Percentiles rank a stretch among this genome's conserved stretches.
Conservation (phyloP, 23 tunicate genomes). For the Clavelina lepadiformis region DNA sequence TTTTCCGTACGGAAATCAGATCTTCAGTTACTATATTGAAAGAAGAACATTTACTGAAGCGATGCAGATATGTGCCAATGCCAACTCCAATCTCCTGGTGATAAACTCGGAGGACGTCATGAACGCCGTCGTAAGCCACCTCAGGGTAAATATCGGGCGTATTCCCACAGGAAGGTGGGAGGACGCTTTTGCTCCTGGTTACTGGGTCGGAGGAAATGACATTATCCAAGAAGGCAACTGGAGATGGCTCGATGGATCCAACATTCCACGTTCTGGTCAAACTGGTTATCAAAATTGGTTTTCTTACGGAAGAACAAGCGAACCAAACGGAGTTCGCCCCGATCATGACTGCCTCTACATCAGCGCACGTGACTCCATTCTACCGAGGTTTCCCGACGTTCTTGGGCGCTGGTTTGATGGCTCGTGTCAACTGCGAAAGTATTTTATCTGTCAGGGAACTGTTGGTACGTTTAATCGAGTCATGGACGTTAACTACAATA, state of each 20-base stretch:
- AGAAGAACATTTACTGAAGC: slow-evolving; percentile 16
- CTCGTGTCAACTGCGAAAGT: slow-evolving; percentile 16
- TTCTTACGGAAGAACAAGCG: not conserved
- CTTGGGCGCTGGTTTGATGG: slow-evolving; percentile 40
- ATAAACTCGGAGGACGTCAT: slow-evolving; percentile 21
- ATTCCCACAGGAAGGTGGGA: slow-evolving; percentile 16
- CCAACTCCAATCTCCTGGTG: slow-evolving; percentile 5
- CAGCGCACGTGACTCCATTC: slow-evolving; percentile 37
- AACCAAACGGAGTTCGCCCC: slow-evolving; percentile 15
- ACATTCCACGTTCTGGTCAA: slow-evolving; percentile 1
- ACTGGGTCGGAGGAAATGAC: slow-evolving; percentile 52
- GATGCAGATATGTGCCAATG: not conserved
- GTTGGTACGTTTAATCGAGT: too few relatives aligned
- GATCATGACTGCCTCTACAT: slow-evolving; percentile 33
- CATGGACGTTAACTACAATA: too few relatives aligned
- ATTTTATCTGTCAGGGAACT: slow-evolving; percentile 24
- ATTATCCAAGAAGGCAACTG: slow-evolving; percentile 19
- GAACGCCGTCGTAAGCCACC: slow-evolving; percentile 8
- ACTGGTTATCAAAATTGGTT: slow-evolving; percentile 49
- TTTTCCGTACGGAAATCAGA: slow-evolving; percentile 15
- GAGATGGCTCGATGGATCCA: slow-evolving; percentile 22
- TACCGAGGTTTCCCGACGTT: slow-evolving; percentile 8
- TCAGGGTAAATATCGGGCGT: slow-evolving; percentile 14
- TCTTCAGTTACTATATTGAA: slow-evolving; percentile 6
- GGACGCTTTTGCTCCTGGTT: slow-evolving; percentile 22